Conservation (phyloP, 2,888 invertebrate species). For the Tetragonisca angustula region DNA sequence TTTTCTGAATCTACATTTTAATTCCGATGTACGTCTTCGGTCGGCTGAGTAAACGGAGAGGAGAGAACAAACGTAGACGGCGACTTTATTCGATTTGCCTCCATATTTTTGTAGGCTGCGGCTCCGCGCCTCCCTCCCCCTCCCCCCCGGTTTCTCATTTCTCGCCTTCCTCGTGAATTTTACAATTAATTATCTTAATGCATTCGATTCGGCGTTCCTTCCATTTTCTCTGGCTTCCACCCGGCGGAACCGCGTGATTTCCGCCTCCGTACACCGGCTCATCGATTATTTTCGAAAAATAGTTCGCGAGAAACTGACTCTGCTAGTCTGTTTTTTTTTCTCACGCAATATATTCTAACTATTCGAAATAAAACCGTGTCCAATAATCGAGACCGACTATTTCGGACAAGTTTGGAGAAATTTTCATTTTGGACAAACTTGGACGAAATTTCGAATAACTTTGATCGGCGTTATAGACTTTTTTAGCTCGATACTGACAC, state of each 20-base stretch:
- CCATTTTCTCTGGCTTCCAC: slow-evolving; percentile 7
- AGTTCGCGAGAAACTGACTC: background rate
- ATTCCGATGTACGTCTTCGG: slow-evolving; percentile 73
- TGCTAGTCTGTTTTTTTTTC: background rate
- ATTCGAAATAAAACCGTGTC: too few relatives aligned
- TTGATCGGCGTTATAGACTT: too few relatives aligned
- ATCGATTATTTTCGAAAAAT: slow-evolving; percentile 24
- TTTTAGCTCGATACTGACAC: too few relatives aligned
- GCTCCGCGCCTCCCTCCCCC: slow-evolving; percentile 6
- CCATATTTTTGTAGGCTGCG: slow-evolving; percentile 70
- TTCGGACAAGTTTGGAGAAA: too few relatives aligned
- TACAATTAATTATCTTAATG: slow-evolving; percentile 80
- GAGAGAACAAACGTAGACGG: slow-evolving; percentile 65
- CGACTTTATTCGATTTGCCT: slow-evolving; percentile 74
- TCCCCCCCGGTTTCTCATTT: background rate
- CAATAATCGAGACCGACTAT: too few relatives aligned
- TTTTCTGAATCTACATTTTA: slow-evolving; percentile 75
- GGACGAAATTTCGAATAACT: too few relatives aligned
- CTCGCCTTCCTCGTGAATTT: slow-evolving; percentile 66
- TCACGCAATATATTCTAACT: too few relatives aligned
- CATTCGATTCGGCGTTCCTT: slow-evolving; percentile 70
- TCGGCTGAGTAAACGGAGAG: slow-evolving; percentile 69
- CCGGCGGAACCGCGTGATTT: slow-evolving; percentile 39
- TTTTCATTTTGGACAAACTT: too few relatives aligned
- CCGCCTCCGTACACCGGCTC: slow-evolving; percentile 23